Conservation (phyloP, 92 coral and sea anemone genomes). For the Paramuricea clavata region DNA sequence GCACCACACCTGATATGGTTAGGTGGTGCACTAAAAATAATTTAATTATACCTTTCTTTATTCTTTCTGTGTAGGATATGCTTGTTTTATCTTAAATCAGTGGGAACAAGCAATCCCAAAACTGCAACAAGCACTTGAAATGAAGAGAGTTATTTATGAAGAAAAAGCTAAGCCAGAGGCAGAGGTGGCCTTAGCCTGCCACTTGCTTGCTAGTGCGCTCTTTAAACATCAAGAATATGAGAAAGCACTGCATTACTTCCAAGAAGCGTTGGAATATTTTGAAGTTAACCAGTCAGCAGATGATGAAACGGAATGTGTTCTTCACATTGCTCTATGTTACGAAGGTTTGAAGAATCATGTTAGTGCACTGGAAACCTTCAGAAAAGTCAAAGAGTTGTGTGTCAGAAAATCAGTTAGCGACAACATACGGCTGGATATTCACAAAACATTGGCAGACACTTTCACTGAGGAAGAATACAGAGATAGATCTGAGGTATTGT, state of each 20-base stretch:
- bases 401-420: neutral
- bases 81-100: conserved; percentile 15
- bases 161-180: neutral
- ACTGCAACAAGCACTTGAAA: conserved; percentile 28
- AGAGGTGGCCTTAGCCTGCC: neutral
- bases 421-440: neutral
- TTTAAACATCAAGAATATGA: conserved; percentile 4
- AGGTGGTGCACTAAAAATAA: neutral
- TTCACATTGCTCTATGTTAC: conserved; percentile 5
- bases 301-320: conserved; percentile 30
- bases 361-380: neutral
- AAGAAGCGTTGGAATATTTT: conserved; percentile 17
- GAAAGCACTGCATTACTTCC: conserved; percentile 17
- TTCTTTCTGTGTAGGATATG: conserved; percentile 10
- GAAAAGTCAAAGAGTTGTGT: conserved; percentile 19
- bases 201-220: conserved; percentile 17
- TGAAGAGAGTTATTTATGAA: conserved; percentile 26
- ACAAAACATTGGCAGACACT: neutral
- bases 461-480: too few species aligned
- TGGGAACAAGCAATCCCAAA: conserved; percentile 22
- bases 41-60: neutral
- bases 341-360: conserved; percentile 20
- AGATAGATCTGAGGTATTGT: too few species aligned
- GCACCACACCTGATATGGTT: neutral
- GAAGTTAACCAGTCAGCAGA: conserved; percentile 14